phyloP scores from a whole-genome alignment of 2,888 invertebrate genomes.

The Dryococelus australis region DNA sequence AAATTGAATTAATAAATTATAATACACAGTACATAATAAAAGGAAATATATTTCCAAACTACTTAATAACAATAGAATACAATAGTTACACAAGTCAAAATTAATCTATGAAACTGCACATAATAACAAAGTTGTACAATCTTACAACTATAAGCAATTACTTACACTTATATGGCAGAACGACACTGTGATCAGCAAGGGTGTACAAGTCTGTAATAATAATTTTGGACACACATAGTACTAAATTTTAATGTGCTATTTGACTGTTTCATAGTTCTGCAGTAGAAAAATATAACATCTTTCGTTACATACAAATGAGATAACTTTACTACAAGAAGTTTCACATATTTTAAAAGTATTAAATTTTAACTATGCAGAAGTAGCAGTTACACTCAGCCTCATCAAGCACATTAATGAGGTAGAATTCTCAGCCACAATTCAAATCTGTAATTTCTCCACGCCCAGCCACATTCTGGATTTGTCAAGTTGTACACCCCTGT shows the following conservation, averaged over 20 bases:
- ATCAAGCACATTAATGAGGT: neutral
- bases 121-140: neutral
- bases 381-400: neutral
- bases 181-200: neutral
- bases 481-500: neutral
- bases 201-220: neutral
- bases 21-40: neutral
- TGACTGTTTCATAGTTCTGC: neutral
- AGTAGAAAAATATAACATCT: conserved; percentile 13
- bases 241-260: neutral
- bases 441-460: neutral
- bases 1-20: neutral
- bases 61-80: neutral
- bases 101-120: neutral
- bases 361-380: neutral
- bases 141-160: neutral
- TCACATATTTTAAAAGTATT: neutral
- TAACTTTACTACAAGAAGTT: neutral
- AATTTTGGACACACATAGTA: neutral
- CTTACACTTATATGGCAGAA: neutral
- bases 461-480: neutral
- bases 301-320: neutral
- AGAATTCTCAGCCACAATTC: neutral
- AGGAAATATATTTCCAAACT: neutral
- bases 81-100: neutral